Evolutionary conservation across 2,113 vertebrate species (phyloP).

Genomic region (Haliaeetus leucogaster): DNA sequence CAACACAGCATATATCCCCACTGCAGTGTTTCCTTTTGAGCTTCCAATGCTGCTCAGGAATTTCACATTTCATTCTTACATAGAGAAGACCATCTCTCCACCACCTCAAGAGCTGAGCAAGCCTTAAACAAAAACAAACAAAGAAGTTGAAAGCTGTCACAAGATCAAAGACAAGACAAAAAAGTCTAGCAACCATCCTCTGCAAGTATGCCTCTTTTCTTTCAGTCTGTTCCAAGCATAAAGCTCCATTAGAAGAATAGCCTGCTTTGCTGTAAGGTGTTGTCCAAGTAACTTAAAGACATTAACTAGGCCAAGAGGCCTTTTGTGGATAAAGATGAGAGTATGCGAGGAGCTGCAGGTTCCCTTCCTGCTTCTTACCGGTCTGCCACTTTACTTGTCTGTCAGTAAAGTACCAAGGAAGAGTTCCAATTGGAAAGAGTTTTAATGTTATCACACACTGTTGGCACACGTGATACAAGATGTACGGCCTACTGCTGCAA

Average conservation of each 20-base stretch:
- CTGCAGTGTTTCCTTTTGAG: background rate
- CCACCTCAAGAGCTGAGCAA: background rate
- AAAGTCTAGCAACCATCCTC: background rate
- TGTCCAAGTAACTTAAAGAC: background rate
- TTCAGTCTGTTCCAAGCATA: background rate
- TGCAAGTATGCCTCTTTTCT: background rate
- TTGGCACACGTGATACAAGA: background rate
- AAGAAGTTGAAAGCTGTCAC: background rate
- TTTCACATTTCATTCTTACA: background rate
- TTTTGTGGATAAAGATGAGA: background rate
- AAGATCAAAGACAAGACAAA: background rate
- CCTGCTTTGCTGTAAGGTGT: background rate
- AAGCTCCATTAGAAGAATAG: background rate
- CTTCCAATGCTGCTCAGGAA: background rate
- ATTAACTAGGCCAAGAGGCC: background rate
- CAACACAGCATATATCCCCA: background rate
- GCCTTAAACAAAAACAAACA: background rate
- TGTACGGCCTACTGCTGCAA: background rate
- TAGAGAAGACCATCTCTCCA: background rate
- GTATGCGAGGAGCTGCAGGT: background rate
- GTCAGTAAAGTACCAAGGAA: background rate
- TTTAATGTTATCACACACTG: background rate
- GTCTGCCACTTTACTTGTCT: background rate
- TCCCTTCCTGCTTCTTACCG: background rate
- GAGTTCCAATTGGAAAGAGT: background rate